Evolutionary conservation across 2,888 invertebrate species (phyloP).

Genomic region (Kryphioiulus occultus): DNA sequence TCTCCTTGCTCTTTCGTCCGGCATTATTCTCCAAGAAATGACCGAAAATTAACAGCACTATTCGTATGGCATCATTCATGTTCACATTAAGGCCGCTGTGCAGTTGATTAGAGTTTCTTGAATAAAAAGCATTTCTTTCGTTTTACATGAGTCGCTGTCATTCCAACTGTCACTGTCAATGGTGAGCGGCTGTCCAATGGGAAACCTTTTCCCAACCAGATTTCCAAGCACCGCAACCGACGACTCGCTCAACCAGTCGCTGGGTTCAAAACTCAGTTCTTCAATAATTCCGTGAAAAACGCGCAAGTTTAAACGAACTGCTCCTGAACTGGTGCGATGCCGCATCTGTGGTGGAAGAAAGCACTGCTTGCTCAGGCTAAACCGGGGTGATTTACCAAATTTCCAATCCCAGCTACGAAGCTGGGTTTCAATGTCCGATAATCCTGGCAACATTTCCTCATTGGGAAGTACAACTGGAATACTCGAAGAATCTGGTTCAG

Average conservation of each 20-base stretch:
- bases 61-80: background rate
- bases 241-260: background rate
- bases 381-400: slow-evolving; percentile 46
- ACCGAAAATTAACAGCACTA: background rate
- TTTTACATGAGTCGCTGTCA: background rate
- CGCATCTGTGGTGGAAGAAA: background rate
- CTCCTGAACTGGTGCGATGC: background rate
- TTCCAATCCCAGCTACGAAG: slow-evolving; percentile 50
- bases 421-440: background rate
- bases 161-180: background rate
- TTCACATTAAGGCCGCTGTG: background rate
- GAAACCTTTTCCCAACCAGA: slow-evolving; percentile 33
- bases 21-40: slow-evolving; percentile 52
- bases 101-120: background rate
- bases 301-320: background rate
- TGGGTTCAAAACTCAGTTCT: background rate
- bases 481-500: background rate
- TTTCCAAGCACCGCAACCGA: background rate
- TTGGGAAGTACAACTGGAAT: background rate
- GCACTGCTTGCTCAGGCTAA: background rate
- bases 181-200: background rate
- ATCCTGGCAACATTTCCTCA: slow-evolving; percentile 36
- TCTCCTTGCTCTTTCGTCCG: slow-evolving; percentile 49
- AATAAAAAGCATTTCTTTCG: background rate
- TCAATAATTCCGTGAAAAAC: background rate